Conservation (phyloP, 2,113 vertebrate species). For the Nibea albiflora region DNA sequence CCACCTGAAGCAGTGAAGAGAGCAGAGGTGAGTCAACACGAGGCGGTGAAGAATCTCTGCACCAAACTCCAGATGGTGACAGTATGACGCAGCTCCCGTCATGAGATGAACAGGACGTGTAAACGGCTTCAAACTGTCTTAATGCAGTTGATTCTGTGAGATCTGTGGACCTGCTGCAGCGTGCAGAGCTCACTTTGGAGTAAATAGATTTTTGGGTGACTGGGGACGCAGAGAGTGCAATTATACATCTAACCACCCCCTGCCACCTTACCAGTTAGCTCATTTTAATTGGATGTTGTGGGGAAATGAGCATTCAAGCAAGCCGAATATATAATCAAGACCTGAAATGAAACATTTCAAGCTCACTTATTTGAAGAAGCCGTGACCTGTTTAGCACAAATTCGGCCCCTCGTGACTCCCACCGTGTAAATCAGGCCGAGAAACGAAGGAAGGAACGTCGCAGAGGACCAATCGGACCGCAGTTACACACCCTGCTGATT, state of each 20-base stretch:
- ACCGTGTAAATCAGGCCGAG: conserved; percentile 1
- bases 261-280: conserved; percentile 27
- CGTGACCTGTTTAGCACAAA: conserved; percentile 29
- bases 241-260: conserved; percentile 48
- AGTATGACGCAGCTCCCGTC: not conserved
- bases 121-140: conserved; percentile 16
- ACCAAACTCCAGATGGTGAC: conserved; percentile 23
- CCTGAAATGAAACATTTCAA: conserved; percentile 45
- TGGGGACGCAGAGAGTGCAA: conserved; percentile 33
- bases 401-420: not conserved
- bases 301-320: conserved; percentile 47
- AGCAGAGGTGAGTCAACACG: not conserved
- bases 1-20: conserved; percentile 86
- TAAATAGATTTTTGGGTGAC: conserved; percentile 66
- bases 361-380: conserved; percentile 23
- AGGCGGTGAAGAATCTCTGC: conserved; percentile 32
- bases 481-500: not conserved
- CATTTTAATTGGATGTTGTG: conserved; percentile 58
- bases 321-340: conserved; percentile 58
- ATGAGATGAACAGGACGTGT: conserved; percentile 3
- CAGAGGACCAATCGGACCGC: not conserved
- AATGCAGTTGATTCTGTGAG: conserved; percentile 8
- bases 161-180: conserved; percentile 4
- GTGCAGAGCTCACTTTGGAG: conserved; percentile 33
- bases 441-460: not conserved